Base-by-base conservation (phyloP, 2,797 vertebrate genomes). In the Neoniphon sammara region DNA sequence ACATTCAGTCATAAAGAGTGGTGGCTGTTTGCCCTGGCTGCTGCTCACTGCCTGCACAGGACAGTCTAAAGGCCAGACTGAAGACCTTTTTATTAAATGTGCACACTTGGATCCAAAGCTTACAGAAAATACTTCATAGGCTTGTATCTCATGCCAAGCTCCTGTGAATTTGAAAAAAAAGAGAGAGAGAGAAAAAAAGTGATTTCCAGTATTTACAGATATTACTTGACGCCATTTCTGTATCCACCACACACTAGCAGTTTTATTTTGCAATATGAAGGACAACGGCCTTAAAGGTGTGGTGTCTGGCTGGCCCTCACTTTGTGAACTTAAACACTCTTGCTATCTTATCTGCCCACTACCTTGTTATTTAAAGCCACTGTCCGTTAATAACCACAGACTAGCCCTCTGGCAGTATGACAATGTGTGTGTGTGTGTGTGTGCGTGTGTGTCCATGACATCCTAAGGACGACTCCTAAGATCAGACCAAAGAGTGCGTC, bases 321-420 rank as follows among this genome's bases (percentile, higher is more conserved):
- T 31, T 59, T 57, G 73, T 78, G 80, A 90, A 86, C 78, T 71
- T 67, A 52, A 34, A 75, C 80, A 80, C 66, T 25, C 44, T 58
- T 6, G 36, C 39, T 85, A 69, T 82, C 84, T 83, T 80, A 85
- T 81, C 81, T 85, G 2, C 15, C 44, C 21, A 62, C 20, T 42
- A 55, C 60, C 69, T 17, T 78, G 73, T 85, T 82, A 76, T 80
- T 78, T 84, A 76, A 77, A 85, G 79, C 84, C 72, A 69, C 78
- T 70, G 82, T 76, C 71, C 64, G 42, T 69, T 65, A 65, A 56
- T 56, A 27, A 23, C 36, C 42, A 18, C 5, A 23, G 21, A 17
- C n/a, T 47, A 21, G 44, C 18, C 50, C 46, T 31, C 46, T 61
- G 68, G 27, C 31, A 17, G 52, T 6, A 9, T 44, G 58, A 6